Conservation (phyloP, 2,113 vertebrate genomes). For the Prionailurus viverrinus region DNA sequence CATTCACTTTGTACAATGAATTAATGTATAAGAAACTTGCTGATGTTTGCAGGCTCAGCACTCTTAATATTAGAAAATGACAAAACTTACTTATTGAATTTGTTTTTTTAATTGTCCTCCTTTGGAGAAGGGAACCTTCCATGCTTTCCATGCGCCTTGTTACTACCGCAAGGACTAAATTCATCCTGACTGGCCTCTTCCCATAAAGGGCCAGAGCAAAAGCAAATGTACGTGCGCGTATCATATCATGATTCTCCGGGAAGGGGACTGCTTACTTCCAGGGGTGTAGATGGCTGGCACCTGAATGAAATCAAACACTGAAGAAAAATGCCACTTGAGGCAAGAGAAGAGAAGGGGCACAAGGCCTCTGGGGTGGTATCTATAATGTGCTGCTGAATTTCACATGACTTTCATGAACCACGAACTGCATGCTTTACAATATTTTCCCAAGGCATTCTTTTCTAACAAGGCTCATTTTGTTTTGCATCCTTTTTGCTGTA, state of each 20-base stretch:
- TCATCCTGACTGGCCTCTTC: neutral
- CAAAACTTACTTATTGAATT: neutral
- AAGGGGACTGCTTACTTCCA: constrained; percentile 47
- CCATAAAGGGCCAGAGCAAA: neutral
- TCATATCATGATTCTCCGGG: neutral
- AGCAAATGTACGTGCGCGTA: neutral
- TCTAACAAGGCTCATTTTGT: constrained; percentile 73
- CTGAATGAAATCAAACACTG: constrained; percentile 74
- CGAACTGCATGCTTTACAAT: constrained; percentile 65
- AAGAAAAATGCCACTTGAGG: constrained; percentile 76
- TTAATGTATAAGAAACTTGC: constrained; percentile 3
- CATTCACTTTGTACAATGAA: constrained; percentile 52
- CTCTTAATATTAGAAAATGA: constrained; percentile 24
- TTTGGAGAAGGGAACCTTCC: neutral
- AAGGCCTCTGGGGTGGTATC: constrained; percentile 68
- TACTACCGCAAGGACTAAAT: no score
- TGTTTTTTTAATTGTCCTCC: neutral
- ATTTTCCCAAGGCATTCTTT: constrained; percentile 72
- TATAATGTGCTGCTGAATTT: constrained; percentile 83
- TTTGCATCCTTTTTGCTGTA: constrained; percentile 57
- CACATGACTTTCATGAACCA: constrained; percentile 72
- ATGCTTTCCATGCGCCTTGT: neutral
- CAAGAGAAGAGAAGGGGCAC: constrained; percentile 52
- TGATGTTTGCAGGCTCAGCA: neutral
- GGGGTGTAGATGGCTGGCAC: constrained; percentile 65